Conservation (phyloP, 2,888 invertebrate genomes). For the Geophilus truncorum region DNA sequence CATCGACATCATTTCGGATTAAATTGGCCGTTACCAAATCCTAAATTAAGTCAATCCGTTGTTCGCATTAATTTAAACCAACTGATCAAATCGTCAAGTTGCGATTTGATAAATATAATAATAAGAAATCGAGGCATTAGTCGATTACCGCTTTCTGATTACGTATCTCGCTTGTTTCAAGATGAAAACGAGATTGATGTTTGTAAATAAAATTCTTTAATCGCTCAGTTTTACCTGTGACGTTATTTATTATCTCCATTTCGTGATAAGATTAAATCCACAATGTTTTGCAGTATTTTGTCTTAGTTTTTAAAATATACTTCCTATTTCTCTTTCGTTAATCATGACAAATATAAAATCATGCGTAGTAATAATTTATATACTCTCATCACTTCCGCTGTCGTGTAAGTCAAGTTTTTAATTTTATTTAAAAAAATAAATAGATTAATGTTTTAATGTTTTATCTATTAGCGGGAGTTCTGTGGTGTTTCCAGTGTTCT, state of each 20-base stretch:
- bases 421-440: background rate
- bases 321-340: background rate
- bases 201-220: background rate
- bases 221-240: no score
- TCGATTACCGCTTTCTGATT: background rate
- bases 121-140: background rate
- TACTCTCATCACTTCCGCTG: background rate
- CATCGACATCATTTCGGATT: slow-evolving; percentile 29
- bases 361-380: background rate
- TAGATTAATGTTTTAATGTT: background rate
- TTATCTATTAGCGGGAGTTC: background rate
- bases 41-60: background rate
- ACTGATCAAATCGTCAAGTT: background rate
- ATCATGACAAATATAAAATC: background rate
- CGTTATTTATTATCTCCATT: background rate
- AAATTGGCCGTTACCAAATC: background rate
- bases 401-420: background rate
- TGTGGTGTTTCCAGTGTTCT: slow-evolving; percentile 27
- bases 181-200: background rate
- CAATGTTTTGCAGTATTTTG: background rate
- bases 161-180: background rate
- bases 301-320: background rate
- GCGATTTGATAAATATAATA: background rate
- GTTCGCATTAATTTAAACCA: slow-evolving; percentile 1
- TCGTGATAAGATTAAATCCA: background rate